phyloP scores from a whole-genome alignment of 37 sponge, comb jelly and placozoan genomes.

The Axinella damicornis region DNA sequence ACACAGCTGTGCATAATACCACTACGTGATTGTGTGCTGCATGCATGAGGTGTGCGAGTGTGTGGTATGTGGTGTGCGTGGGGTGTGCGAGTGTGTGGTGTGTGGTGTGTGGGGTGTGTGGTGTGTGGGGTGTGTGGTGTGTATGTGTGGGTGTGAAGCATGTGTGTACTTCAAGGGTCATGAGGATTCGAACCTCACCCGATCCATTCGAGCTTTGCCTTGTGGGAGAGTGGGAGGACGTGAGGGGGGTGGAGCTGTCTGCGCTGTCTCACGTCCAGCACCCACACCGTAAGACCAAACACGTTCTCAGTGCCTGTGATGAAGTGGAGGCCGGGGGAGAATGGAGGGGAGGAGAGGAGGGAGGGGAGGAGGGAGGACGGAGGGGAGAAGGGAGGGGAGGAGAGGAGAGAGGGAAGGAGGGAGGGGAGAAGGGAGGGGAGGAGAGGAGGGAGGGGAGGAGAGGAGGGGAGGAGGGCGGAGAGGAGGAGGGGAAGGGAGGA shows the following conservation, averaged over 20 bases:
- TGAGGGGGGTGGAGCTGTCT: slow-evolving; percentile 68
- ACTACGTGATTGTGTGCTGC: too few relatives aligned
- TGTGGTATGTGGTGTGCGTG: too few relatives aligned
- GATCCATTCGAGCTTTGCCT: slow-evolving; percentile 64
- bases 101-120: too few relatives aligned
- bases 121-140: too few relatives aligned
- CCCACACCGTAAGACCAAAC: slow-evolving; percentile 55
- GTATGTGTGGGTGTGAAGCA: too few relatives aligned
- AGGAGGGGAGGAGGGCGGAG: neutral
- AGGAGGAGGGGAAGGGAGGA: neutral
- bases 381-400: neutral
- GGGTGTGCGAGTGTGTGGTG: too few relatives aligned
- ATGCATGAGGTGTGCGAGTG: too few relatives aligned
- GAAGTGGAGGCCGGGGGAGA: neutral
- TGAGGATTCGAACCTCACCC: slow-evolving; percentile 35
- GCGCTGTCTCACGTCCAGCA: slow-evolving; percentile 51
- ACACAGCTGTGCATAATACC: too few relatives aligned
- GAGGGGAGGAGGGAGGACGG: neutral
- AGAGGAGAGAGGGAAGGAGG: neutral
- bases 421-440: neutral
- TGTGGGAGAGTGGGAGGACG: slow-evolving; percentile 60
- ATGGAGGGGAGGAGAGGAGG: neutral
- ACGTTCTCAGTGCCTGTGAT: slow-evolving; percentile 45
- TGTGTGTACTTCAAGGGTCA: too few relatives aligned
- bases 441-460: neutral